Evolutionary conservation across 1,140 invertebrate genomes (phyloP), one percentile per base, ranked within the genome.

Genomic region (Leptonema lineaticorne): DNA sequence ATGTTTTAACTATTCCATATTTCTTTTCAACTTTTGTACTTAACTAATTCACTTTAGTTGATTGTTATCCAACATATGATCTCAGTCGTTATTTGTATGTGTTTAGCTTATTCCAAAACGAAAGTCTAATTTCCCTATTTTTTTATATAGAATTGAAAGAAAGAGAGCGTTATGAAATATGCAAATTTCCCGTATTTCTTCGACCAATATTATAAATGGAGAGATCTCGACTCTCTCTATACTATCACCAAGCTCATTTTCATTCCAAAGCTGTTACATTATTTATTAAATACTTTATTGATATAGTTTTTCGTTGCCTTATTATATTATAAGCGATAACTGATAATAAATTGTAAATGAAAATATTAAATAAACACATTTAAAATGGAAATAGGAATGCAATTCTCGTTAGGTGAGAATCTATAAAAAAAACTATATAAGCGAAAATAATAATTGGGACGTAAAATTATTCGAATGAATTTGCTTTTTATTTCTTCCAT

Each of bases 291-390:
- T 71, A 71, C 46, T 72, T 72, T 67, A 71, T 66, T 37, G 56
- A 70, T 69, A 69, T 68, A 70, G 70, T 72, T 72, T 74, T 74
- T 65, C 46, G 68, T 74, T 72, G 68, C 70, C 70, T 70, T 72
- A 72, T 63, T 74, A 69, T 27, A 67, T 67, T 37, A 68, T 74
- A 74, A 72, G 70, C 68, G 68, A 63, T 73, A 66, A 62, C 46
- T 70, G 65, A 70, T 73, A 69, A 69, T 69, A 64, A 68, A 58
- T 24, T 62, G 59, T 62, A 69, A 30, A 69, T 69, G 27, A 68
- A 45, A 14, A 63, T 63, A 63, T 30, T 64, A 26, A n/a, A n/a
- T n/a, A n/a, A n/a, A 63, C 53, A 45, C 46, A 41, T 65, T 58
- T 58, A 69, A 57, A 58, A 30, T 29, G 68, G 63, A 56, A 18